Conservation (phyloP, 2,888 invertebrate species). For the Phragmatobia fuliginosa region DNA sequence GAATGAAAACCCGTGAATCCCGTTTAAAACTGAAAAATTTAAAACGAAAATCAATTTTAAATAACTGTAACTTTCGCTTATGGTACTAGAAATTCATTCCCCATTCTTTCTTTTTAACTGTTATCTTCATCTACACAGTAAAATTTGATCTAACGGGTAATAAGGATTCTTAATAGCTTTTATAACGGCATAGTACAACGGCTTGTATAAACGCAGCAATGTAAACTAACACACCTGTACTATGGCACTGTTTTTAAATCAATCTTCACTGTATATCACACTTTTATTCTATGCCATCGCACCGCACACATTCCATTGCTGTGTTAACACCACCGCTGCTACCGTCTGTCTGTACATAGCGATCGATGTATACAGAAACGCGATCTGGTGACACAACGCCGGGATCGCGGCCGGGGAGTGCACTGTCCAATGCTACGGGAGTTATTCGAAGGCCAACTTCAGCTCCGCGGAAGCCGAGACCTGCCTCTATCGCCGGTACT, state of each 20-base stretch:
- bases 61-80: too few species aligned
- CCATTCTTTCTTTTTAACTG: too few species aligned
- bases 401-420: slow-evolving; percentile 94
- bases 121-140: neutral
- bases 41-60: too few species aligned
- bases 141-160: neutral
- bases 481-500: slow-evolving; percentile 91
- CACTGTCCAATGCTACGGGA: slow-evolving; percentile 89
- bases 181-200: neutral
- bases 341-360: slow-evolving; percentile 46
- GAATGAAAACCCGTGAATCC: too few species aligned
- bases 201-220: slow-evolving; percentile 12
- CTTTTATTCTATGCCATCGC: slow-evolving; percentile 9
- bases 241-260: neutral
- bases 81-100: too few species aligned
- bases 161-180: neutral
- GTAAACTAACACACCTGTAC: slow-evolving; percentile 3
- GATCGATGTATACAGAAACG: slow-evolving; percentile 85
- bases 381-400: slow-evolving; percentile 92
- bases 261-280: slow-evolving; percentile 7
- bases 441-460: slow-evolving; percentile 84
- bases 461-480: slow-evolving; percentile 89
- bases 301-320: slow-evolving; percentile 32
- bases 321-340: slow-evolving; percentile 20
- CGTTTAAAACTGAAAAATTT: neutral